Percentiles rank a stretch among this genome's conserved stretches.
Conservation (phyloP, 2,888 invertebrate genomes). For the Drosophila nigricruria region DNA sequence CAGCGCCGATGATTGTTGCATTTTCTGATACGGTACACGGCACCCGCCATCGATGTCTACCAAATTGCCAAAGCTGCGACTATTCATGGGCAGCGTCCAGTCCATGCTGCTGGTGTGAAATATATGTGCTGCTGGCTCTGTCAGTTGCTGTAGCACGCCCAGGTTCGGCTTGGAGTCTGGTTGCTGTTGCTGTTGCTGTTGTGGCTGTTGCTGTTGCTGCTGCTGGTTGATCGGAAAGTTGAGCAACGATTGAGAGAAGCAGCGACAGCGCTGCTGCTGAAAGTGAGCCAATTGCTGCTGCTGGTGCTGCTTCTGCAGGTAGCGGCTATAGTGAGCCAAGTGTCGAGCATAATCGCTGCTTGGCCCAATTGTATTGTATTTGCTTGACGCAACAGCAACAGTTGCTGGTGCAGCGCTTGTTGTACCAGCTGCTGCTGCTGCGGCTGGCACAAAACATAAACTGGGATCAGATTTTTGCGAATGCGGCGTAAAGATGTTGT, state of each 20-base stretch:
- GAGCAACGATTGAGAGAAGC: conserved; percentile 85
- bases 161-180: conserved; percentile 28
- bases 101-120: conserved; percentile 78
- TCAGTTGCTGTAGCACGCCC: conserved; percentile 37
- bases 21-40: conserved; percentile 83
- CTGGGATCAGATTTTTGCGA: conserved; percentile 80
- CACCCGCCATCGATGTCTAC: conserved; percentile 77
- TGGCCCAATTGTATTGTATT: conserved; percentile 85
- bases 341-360: conserved; percentile 84
- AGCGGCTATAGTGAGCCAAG: conserved; percentile 81
- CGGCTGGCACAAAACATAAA: conserved; percentile 73
- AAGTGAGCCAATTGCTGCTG: conserved; percentile 80
- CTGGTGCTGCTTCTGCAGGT: conserved; percentile 78
- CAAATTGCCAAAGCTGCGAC: conserved; percentile 82
- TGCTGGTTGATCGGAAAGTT: conserved; percentile 82
- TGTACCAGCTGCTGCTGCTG: conserved; percentile 47
- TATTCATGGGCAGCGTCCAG: conserved; percentile 71
- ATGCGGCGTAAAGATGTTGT: conserved; percentile 79
- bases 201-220: conserved; percentile 53
- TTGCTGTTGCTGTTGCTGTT: conserved; percentile 56
- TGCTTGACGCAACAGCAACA: conserved; percentile 68
- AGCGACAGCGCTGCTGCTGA: conserved; percentile 82
- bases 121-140: conserved; percentile 56
- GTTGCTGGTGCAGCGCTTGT: conserved; percentile 42
- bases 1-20: conserved; percentile 61